Percentiles rank a stretch among this genome's conserved stretches.
These are phyloP conservation scores for Elephas maximus DNA, from an alignment of 2,113 vertebrate species.

Conservation along the genomic window DNA sequence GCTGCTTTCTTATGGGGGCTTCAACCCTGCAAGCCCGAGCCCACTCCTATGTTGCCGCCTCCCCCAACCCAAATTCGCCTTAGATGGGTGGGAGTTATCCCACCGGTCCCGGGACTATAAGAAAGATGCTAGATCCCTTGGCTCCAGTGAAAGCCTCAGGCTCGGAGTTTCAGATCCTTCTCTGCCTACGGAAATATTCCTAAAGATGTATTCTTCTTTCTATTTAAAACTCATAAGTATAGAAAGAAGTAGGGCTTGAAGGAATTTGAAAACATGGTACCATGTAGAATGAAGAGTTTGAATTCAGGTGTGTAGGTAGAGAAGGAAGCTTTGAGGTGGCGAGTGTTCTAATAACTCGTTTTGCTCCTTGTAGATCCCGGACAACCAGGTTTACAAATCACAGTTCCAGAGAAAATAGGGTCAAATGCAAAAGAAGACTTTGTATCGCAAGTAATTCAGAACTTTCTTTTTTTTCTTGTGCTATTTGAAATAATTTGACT, in stretches of 20 bases:
- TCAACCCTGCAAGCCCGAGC: neutral
- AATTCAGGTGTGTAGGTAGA: neutral
- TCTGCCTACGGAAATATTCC: neutral
- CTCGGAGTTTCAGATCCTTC: neutral
- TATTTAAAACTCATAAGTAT: neutral
- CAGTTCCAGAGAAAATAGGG: neutral
- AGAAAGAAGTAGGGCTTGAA: neutral
- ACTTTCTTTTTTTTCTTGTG: neutral
- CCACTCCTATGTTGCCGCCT: neutral
- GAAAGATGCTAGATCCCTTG: neutral
- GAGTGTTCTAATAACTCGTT: neutral
- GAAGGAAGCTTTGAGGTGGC: neutral
- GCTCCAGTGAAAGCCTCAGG: neutral
- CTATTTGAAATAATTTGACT: neutral
- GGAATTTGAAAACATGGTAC: neutral
- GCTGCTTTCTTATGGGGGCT: neutral
- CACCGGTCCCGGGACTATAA: neutral
- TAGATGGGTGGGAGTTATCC: neutral
- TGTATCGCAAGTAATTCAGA: neutral
- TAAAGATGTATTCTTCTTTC: neutral
- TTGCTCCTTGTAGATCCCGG: neutral
- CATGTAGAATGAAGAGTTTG: neutral
- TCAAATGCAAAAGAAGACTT: neutral
- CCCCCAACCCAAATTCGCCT: neutral
- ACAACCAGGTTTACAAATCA: neutral